Conservation (phyloP, 2,113 vertebrate genomes). For the Nannospalax galili region DNA sequence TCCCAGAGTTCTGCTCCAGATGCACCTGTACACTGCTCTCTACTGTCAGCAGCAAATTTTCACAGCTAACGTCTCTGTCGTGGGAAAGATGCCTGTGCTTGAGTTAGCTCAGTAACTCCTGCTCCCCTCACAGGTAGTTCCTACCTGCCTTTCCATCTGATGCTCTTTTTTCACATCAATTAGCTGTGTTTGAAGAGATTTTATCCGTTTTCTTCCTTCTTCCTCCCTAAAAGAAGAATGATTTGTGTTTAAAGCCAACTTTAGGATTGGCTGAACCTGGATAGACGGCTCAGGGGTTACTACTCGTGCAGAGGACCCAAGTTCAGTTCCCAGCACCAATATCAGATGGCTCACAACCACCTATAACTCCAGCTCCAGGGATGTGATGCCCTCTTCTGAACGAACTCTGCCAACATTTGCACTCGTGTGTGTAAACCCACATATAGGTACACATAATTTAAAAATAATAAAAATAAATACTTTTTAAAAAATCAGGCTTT, state of each 20-base stretch:
- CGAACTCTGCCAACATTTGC: not conserved
- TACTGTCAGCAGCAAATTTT: not conserved
- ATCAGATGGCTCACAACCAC: no score
- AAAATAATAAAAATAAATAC: no score
- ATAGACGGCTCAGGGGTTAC: not conserved
- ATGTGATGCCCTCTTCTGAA: not conserved
- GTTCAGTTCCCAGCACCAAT: not conserved
- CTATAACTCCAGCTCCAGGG: not conserved
- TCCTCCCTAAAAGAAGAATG: conserved; percentile 85
- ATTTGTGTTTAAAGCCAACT: not conserved
- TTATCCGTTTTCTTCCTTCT: conserved; percentile 85
- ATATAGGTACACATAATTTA: no score
- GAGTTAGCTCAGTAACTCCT: not conserved
- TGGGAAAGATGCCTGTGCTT: not conserved
- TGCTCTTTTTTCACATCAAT: conserved; percentile 86
- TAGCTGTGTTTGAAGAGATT: conserved; percentile 88
- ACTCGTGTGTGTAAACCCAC: not conserved
- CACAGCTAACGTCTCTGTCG: not conserved
- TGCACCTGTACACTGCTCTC: not conserved
- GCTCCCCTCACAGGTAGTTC: not conserved
- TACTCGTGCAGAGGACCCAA: not conserved
- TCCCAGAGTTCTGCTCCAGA: not conserved
- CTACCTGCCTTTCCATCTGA: conserved; percentile 89
- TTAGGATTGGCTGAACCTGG: not conserved
- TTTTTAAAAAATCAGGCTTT: no score